phyloP scores from a whole-genome alignment of 2,797 vertebrate genomes.

The Manis javanica region DNA sequence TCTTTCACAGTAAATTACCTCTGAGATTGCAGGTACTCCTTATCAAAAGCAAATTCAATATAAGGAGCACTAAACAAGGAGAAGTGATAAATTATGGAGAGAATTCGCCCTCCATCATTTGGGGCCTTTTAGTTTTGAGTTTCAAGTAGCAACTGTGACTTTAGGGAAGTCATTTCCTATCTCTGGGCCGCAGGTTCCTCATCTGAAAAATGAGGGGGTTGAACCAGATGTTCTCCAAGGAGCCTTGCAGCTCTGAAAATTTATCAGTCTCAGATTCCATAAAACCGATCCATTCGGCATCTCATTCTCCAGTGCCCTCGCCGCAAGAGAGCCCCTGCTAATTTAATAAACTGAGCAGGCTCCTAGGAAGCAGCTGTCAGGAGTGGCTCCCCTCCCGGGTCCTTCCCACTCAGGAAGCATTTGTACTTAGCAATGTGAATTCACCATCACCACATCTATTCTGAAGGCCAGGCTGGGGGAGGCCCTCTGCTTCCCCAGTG shows the following conservation, averaged over 20 bases:
- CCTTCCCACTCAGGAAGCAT: neutral
- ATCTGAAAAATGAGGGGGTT: slow-evolving; percentile 58
- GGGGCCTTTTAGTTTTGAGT: slow-evolving; percentile 24
- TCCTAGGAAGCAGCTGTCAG: slow-evolving; percentile 26
- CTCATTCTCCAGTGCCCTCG: slow-evolving; percentile 56
- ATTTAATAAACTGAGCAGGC: slow-evolving; percentile 66
- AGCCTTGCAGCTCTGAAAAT: slow-evolving; percentile 59
- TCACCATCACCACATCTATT: neutral
- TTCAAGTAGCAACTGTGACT: slow-evolving; percentile 60
- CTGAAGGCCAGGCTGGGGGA: neutral
- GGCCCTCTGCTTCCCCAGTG: neutral
- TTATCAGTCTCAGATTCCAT: slow-evolving; percentile 62
- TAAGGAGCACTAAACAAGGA: slow-evolving; percentile 41
- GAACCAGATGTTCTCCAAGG: slow-evolving; percentile 44
- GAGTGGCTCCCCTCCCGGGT: neutral
- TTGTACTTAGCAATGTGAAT: neutral
- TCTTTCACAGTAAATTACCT: slow-evolving; percentile 79
- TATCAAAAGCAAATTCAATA: slow-evolving; percentile 77
- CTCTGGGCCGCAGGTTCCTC: slow-evolving; percentile 63
- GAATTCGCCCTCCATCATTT: slow-evolving; percentile 15
- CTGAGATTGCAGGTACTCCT: slow-evolving; percentile 71
- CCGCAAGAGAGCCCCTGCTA: slow-evolving; percentile 55
- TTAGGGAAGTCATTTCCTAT: slow-evolving; percentile 57
- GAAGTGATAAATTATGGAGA: slow-evolving; percentile 61
- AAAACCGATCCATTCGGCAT: slow-evolving; percentile 65